These are phyloP conservation scores for Apamea crenata DNA, from an alignment of 2,888 invertebrate species.

Conservation along the genomic window DNA sequence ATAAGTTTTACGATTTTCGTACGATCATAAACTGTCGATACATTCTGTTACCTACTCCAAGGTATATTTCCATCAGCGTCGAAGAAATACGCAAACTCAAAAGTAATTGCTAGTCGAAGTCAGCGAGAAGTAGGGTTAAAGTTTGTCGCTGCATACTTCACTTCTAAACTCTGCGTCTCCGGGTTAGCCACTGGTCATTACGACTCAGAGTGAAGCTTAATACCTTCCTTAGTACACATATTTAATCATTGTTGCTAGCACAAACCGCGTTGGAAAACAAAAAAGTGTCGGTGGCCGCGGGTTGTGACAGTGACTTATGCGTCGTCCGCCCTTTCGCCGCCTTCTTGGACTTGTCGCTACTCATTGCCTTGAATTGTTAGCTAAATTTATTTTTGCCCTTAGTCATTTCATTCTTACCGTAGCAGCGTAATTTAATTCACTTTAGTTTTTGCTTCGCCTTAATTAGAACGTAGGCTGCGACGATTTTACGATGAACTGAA, in stretches of 20 bases:
- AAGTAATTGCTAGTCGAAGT: conserved; percentile 33
- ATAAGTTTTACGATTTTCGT: conserved; percentile 12
- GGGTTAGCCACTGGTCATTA: conserved; percentile 52
- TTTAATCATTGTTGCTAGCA: conserved; percentile 80
- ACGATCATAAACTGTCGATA: conserved; percentile 16
- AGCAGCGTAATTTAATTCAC: conserved; percentile 36
- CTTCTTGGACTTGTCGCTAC: conserved; percentile 82
- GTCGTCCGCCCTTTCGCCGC: conserved; percentile 81
- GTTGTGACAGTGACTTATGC: conserved; percentile 88
- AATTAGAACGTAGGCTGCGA: conserved; percentile 40
- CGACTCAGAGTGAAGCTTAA: conserved; percentile 49
- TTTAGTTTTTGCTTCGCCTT: conserved; percentile 39
- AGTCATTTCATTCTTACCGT: conserved; percentile 53
- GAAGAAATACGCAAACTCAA: conserved; percentile 26
- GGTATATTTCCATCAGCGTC: background rate
- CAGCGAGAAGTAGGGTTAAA: conserved; percentile 18
- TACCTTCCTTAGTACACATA: conserved; percentile 58
- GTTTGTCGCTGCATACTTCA: conserved; percentile 32
- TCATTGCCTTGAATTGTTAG: conserved; percentile 81
- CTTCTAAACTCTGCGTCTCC: conserved; percentile 27
- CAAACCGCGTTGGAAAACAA: conserved; percentile 79
- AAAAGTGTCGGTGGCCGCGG: conserved; percentile 81
- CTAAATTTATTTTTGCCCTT: conserved; percentile 72
- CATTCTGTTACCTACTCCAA: background rate
- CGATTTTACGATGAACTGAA: conserved; percentile 25